Conservation (phyloP, 1,140 invertebrate genomes). For the Zaprionus tsacasi region DNA sequence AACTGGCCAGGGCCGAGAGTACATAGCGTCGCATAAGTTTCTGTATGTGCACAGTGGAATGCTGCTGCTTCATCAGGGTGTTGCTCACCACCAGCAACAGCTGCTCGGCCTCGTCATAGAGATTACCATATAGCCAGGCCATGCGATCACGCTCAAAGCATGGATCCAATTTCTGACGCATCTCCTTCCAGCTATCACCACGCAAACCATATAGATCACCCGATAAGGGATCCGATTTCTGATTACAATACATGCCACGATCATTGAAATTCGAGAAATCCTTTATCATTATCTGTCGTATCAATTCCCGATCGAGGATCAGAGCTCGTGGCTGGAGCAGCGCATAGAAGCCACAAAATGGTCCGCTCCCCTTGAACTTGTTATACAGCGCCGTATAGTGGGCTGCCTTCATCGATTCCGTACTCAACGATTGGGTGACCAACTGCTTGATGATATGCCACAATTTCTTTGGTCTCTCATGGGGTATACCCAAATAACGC, state of each 20-base stretch:
- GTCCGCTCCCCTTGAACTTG: conserved; percentile 75
- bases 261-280: conserved; percentile 87
- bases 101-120: conserved; percentile 66
- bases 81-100: conserved; percentile 52
- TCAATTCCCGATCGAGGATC: conserved; percentile 85
- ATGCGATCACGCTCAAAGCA: conserved; percentile 87
- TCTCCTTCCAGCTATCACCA: conserved; percentile 86
- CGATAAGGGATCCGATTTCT: conserved; percentile 85
- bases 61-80: conserved; percentile 60
- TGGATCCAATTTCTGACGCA: conserved; percentile 87
- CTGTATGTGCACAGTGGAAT: conserved; percentile 71
- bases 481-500: conserved; percentile 72
- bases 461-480: conserved; percentile 71
- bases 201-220: conserved; percentile 85
- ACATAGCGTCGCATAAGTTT: conserved; percentile 72
- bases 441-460: conserved; percentile 68
- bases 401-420: conserved; percentile 60
- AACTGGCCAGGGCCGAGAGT: conserved; percentile 59
- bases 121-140: conserved; percentile 84
- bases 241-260: conserved; percentile 85
- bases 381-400: conserved; percentile 65
- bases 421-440: conserved; percentile 56
- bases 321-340: conserved; percentile 70
- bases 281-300: conserved; percentile 86
- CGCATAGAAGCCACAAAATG: conserved; percentile 78